Evolutionary conservation across 2,797 vertebrate species (phyloP).

Genomic region (Pantherophis vulpinus): DNA sequence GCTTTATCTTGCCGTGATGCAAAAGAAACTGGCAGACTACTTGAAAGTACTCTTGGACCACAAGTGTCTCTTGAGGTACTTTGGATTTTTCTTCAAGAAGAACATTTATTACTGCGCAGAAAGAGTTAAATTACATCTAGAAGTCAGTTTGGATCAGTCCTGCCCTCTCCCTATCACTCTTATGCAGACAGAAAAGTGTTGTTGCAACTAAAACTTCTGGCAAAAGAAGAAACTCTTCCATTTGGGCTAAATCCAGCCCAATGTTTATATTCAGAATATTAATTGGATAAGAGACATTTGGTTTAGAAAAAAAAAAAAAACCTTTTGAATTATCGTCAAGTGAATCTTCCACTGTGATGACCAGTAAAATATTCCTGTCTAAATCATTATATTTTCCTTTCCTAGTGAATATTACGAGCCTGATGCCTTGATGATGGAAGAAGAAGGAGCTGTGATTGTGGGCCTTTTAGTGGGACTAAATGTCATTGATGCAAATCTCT

Average conservation of each 20-base stretch:
- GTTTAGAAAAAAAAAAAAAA: not conserved
- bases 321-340: not conserved
- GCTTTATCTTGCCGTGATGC: conserved; percentile 97
- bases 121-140: not conserved
- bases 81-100: conserved; percentile 2
- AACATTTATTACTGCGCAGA: not conserved
- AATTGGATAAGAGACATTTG: not conserved
- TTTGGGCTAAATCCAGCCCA: not conserved
- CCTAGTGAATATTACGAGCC: conserved; percentile 94
- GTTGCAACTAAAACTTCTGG: not conserved
- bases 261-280: not conserved
- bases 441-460: conserved; percentile 91
- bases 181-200: not conserved
- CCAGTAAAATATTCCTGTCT: not conserved
- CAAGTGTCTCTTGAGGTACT: conserved; percentile 87
- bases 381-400: conserved; percentile 17
- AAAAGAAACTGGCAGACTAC: conserved; percentile 96
- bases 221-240: not conserved
- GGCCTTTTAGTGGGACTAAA: conserved; percentile 95
- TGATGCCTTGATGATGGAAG: conserved; percentile 90
- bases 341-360: not conserved
- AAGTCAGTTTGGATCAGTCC: not conserved
- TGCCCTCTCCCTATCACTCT: not conserved
- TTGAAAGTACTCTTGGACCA: conserved; percentile 90
- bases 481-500: conserved; percentile 97